Percentiles rank a stretch among this genome's conserved stretches.
phyloP scores from a whole-genome alignment of 2,888 invertebrate species.

The Linyphia triangularis region DNA sequence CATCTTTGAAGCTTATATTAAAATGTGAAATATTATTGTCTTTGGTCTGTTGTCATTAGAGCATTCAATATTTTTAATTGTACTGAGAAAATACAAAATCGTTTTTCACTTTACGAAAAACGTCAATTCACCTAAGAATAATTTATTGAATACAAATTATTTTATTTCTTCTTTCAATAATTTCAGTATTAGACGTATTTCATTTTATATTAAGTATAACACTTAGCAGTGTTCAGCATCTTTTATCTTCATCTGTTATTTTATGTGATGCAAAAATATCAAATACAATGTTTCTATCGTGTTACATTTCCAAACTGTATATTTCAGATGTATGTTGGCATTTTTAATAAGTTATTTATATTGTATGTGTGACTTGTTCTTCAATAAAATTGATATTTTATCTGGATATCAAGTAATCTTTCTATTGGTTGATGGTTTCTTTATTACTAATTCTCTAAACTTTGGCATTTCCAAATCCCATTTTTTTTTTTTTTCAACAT shows the following conservation, averaged over 20 bases:
- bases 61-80: conserved; percentile 29
- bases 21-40: conserved; percentile 54
- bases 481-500: too few species aligned
- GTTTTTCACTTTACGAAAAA: neutral
- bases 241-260: conserved; percentile 24
- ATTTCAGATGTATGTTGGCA: conserved; percentile 60
- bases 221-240: conserved; percentile 12
- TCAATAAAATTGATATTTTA: conserved; percentile 68
- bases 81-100: neutral
- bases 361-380: conserved; percentile 63
- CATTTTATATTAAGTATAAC: conserved; percentile 7
- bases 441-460: too few species aligned
- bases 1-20: conserved; percentile 57
- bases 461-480: too few species aligned
- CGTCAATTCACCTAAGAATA: neutral
- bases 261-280: conserved; percentile 56
- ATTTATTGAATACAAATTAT: neutral
- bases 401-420: conserved; percentile 10
- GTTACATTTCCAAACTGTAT: conserved; percentile 64
- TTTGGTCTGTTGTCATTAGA: conserved; percentile 54
- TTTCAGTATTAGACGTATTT: neutral
- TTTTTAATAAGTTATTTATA: conserved; percentile 68
- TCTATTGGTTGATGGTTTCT: too few species aligned
- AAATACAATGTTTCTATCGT: conserved; percentile 49
- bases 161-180: neutral